A percentile compares a stretch with the other conserved stretches of the same genome.
Evolutionary conservation across 35 echinoderm and acorn worm species (phyloP).

Genomic region (Diadema setosum): DNA sequence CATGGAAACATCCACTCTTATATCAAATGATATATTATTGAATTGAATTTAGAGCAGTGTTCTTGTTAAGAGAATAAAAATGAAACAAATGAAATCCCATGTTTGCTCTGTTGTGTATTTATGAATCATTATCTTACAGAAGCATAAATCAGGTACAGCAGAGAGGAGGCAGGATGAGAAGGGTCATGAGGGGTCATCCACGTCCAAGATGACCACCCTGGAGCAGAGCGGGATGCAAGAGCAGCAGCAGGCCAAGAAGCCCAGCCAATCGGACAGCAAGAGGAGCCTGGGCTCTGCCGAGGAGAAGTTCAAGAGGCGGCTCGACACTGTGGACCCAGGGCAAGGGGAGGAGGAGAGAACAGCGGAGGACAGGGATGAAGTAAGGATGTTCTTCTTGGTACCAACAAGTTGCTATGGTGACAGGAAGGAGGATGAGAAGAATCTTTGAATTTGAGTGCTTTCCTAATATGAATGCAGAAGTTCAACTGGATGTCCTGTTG

Average conservation of each 20-base stretch:
- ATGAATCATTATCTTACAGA: constrained; percentile 53
- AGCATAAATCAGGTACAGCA: constrained; percentile 68
- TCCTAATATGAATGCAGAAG: too few species aligned
- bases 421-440: too few species aligned
- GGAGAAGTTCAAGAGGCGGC: constrained; percentile 64
- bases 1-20: too few species aligned
- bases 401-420: too few species aligned
- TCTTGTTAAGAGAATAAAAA: too few species aligned
- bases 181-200: constrained; percentile 68
- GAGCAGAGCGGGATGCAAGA: constrained; percentile 23
- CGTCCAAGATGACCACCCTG: constrained; percentile 26
- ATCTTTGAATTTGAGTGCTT: too few species aligned
- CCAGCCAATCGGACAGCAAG: constrained; percentile 79
- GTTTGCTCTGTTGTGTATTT: too few species aligned
- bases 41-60: too few species aligned
- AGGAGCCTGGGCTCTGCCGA: constrained; percentile 76
- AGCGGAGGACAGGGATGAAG: not conserved
- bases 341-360: constrained; percentile 8
- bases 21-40: too few species aligned
- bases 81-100: too few species aligned
- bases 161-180: constrained; percentile 62
- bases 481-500: too few species aligned
- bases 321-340: constrained; percentile 75
- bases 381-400: not conserved
- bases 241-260: constrained; percentile 27